Base-by-base conservation (phyloP, 2,888 invertebrate species). In the Osedax frankpressi region DNA sequence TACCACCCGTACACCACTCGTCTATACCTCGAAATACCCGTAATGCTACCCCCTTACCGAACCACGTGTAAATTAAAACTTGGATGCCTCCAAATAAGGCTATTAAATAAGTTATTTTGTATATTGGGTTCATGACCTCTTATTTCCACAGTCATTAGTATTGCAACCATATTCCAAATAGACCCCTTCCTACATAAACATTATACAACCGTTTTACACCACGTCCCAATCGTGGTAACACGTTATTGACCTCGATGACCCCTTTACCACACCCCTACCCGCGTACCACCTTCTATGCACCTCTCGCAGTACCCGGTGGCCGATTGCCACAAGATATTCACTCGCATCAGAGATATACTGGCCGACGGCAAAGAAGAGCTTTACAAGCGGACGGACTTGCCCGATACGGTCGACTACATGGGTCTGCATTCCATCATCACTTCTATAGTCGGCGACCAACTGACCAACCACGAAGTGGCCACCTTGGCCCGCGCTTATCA, bases 401-500 rank as follows among this genome's bases (percentile, higher is more conserved):
- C 28, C 19, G 74, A 28, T 30, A 70, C 30, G 67, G 26, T 29
- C 28, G 73, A 28, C 59, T 69, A 69, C 29, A 25, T 25, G 69
- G n/a, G 28, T 19, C 29, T 69, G 71, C 59, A 75, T 68, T 63
- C 70, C 2, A 28, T 69, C n/a, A 28, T 69, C 28, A 69, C 25
- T 30, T 78, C 79, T 71, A 76, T 82, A 28, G 77, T 78, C 30
- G 75, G 77, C 19, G 73, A 73, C 44, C 30, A 71, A 3, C 73
- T 82, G 28, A 78, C 79, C 0, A 80, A 81, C 59, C 83, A 82
- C 67, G 82, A 83, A 78, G 79, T 84, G 63, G 80, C 82, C 77
- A 80, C 82, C 0, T 75, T 84, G 28, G 82, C 77, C 3, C 72
- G 78, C 25, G 72, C 72, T 75, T 78, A 77, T 72, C 76, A 44